A percentile compares a stretch with the other conserved stretches of the same genome.
phyloP scores from a whole-genome alignment of 2,797 vertebrate species.

The Mycteria americana region DNA sequence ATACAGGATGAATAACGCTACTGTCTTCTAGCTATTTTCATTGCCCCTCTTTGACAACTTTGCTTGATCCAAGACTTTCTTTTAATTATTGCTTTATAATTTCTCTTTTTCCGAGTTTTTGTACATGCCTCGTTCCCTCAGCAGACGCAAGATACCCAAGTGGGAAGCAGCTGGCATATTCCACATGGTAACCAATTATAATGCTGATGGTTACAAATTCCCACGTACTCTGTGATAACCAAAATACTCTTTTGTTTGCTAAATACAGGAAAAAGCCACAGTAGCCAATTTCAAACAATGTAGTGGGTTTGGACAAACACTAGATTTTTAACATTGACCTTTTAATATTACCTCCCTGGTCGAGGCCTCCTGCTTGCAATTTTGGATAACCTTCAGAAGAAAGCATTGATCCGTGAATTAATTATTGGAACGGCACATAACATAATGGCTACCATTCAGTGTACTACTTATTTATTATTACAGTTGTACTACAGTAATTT shows the following conservation, averaged over 20 bases:
- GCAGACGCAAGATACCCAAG: neutral
- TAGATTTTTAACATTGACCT: neutral
- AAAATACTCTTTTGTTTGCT: neutral
- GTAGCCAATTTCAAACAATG: neutral
- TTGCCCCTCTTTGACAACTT: neutral
- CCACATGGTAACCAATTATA: neutral
- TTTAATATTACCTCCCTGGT: neutral
- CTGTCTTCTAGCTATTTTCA: neutral
- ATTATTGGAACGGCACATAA: neutral
- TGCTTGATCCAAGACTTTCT: neutral
- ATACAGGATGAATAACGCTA: neutral
- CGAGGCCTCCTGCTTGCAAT: neutral
- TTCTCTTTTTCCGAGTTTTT: neutral
- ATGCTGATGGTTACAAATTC: neutral
- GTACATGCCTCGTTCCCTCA: neutral
- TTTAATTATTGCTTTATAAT: neutral
- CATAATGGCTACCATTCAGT: neutral
- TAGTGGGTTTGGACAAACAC: neutral
- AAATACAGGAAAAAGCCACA: neutral
- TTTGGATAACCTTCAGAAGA: constrained; percentile 22
- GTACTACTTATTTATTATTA: neutral
- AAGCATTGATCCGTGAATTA: neutral
- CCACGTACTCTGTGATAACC: neutral
- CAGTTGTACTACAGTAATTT: neutral
- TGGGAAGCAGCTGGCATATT: neutral